Percentiles rank a stretch among this genome's conserved stretches.
phyloP scores from a whole-genome alignment of 2,113 vertebrate species.

The Aleadryas rufinucha region DNA sequence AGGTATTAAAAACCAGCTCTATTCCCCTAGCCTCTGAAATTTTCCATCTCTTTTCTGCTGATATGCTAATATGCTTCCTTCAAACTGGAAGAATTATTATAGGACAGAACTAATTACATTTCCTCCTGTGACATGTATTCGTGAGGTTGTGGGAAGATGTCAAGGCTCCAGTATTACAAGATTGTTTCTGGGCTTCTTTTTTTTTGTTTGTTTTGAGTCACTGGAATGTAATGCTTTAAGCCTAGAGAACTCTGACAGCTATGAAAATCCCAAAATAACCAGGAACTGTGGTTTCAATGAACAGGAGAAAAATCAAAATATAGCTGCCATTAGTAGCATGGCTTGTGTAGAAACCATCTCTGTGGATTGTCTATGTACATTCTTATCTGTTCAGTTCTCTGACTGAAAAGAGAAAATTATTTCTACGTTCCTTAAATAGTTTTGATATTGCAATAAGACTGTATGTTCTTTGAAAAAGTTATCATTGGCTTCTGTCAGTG shows the following conservation, averaged over 20 bases:
- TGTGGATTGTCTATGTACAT: neutral
- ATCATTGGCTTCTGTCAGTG: neutral
- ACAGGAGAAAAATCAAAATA: neutral
- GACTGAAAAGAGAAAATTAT: neutral
- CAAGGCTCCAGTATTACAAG: neutral
- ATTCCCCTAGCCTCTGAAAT: neutral
- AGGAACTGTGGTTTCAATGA: neutral
- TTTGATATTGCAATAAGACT: neutral
- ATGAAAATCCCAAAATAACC: neutral
- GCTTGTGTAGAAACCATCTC: neutral
- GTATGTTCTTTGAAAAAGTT: neutral
- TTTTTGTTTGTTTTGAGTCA: neutral
- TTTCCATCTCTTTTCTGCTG: neutral
- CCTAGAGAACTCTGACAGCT: neutral
- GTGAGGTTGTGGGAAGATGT: neutral
- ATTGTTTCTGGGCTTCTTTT: neutral
- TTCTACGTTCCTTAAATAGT: neutral
- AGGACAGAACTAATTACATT: neutral
- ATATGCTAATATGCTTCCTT: neutral
- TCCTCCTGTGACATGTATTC: neutral
- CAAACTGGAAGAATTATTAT: neutral
- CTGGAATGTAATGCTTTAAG: neutral
- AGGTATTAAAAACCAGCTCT: neutral
- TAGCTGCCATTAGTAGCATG: neutral
- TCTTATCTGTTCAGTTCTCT: neutral